These are phyloP conservation scores for Apistogramma diplotaenia DNA, from an alignment of 2,113 vertebrate genomes.

Conservation along the genomic window DNA sequence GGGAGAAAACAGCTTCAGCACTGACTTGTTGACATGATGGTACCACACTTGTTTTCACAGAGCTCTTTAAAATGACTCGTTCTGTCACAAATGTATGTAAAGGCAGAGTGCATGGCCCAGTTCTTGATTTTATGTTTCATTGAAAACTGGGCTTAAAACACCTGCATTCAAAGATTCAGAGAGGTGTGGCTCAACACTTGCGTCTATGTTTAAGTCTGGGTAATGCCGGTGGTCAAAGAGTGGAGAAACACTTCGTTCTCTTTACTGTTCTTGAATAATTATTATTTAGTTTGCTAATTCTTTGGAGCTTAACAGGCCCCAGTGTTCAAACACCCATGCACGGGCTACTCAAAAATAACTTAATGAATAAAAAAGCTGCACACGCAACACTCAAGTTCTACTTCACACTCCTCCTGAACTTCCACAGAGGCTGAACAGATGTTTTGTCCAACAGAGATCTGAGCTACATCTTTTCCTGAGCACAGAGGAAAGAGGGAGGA, in stretches of 20 bases:
- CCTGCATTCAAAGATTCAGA: not conserved
- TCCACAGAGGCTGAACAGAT: constrained; percentile 53
- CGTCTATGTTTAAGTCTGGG: not conserved
- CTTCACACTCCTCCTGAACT: constrained; percentile 35
- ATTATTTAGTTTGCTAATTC: not conserved
- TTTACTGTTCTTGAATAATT: not conserved
- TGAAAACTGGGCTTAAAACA: not conserved
- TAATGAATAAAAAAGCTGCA: not conserved
- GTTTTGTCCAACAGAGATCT: constrained; percentile 44
- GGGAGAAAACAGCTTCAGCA: too few relatives aligned
- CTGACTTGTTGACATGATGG: not conserved
- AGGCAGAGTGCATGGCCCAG: not conserved
- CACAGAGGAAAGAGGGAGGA: constrained; percentile 10
- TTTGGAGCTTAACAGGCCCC: not conserved
- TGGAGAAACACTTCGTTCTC: not conserved
- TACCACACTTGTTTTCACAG: not conserved
- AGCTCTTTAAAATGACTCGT: not conserved
- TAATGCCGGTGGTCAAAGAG: not conserved
- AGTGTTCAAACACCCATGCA: rapidly evolving
- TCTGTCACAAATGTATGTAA: not conserved
- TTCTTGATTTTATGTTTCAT: not conserved
- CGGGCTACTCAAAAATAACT: not conserved
- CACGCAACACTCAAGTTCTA: not conserved
- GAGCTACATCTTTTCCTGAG: constrained; percentile 14
- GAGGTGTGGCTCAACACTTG: too few relatives aligned